Percentiles rank a stretch among this genome's conserved stretches.
phyloP scores from a whole-genome alignment of 2,888 invertebrate species.

The Cotesia congregata region DNA sequence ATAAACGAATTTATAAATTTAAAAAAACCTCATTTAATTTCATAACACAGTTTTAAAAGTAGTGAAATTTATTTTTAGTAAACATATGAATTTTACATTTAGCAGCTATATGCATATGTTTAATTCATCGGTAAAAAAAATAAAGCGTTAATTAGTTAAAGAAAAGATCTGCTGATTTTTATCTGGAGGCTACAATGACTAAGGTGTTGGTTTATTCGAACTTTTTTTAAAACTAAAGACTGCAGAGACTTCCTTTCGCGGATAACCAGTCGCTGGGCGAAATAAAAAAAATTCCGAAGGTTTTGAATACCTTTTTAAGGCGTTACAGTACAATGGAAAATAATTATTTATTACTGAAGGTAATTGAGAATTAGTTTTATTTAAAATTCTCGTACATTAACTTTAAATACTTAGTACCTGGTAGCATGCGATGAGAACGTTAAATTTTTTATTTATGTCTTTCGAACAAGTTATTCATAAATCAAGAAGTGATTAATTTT shows the following conservation, averaged over 20 bases:
- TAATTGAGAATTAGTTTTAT: slow-evolving; percentile 7
- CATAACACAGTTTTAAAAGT: not conserved
- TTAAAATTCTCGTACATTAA: not conserved
- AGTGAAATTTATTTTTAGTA: not conserved
- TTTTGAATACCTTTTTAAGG: slow-evolving; percentile 7
- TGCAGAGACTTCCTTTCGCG: slow-evolving; percentile 14
- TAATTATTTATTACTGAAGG: slow-evolving; percentile 8
- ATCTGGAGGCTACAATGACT: not conserved
- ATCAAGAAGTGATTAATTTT: too few relatives aligned
- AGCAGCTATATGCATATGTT: too few relatives aligned
- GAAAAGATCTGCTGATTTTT: not conserved
- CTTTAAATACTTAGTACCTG: not conserved
- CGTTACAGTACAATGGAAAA: not conserved
- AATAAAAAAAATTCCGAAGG: not conserved
- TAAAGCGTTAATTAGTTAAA: not conserved
- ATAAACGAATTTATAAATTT: not conserved
- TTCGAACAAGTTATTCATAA: too few relatives aligned
- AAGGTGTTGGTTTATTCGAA: not conserved
- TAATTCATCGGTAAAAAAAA: not conserved
- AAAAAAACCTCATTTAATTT: not conserved
- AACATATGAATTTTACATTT: not conserved
- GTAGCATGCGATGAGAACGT: too few relatives aligned
- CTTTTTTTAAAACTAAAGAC: slow-evolving; percentile 4
- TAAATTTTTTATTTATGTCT: too few relatives aligned
- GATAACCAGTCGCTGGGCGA: slow-evolving; percentile 17